These are phyloP conservation scores for Ciconia nigra DNA, from an alignment of 2,797 vertebrate genomes.

Conservation along the genomic window DNA sequence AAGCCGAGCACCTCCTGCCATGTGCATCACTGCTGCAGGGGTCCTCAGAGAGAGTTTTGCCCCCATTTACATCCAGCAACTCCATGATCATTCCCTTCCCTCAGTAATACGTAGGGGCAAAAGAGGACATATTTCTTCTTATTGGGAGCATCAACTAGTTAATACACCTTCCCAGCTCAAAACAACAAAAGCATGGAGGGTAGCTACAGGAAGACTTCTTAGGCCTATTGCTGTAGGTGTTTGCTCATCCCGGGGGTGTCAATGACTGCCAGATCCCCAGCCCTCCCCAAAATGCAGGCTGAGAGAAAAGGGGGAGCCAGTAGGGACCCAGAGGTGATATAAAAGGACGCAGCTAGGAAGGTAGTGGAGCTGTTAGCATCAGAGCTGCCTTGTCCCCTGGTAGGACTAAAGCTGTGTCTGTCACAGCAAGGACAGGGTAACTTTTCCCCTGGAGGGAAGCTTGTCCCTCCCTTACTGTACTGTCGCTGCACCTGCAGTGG, in stretches of 20 bases:
- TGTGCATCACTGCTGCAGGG: rapidly evolving
- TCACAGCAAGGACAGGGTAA: not conserved
- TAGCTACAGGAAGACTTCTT: not conserved
- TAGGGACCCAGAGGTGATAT: not conserved
- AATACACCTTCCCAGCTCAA: not conserved
- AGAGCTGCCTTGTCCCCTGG: not conserved
- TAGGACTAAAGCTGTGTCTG: not conserved
- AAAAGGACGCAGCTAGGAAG: not conserved
- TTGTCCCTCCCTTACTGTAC: not conserved
- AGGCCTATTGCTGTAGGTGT: not conserved
- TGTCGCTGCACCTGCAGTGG: not conserved
- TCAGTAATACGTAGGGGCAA: not conserved
- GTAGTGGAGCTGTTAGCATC: not conserved
- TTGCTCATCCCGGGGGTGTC: rapidly evolving
- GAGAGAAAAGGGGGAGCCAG: not conserved
- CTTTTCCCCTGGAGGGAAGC: not conserved
- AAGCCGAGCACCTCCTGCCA: not conserved
- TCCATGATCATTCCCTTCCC: not conserved
- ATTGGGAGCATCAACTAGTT: not conserved
- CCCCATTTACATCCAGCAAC: not conserved
- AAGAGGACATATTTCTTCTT: not conserved
- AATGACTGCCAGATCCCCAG: not conserved
- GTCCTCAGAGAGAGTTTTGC: not conserved
- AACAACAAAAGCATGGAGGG: not conserved
- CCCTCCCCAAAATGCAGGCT: not conserved